These are phyloP conservation scores for Sisor rabdophorus DNA, from an alignment of 2,113 vertebrate genomes.

Conservation along the genomic window DNA sequence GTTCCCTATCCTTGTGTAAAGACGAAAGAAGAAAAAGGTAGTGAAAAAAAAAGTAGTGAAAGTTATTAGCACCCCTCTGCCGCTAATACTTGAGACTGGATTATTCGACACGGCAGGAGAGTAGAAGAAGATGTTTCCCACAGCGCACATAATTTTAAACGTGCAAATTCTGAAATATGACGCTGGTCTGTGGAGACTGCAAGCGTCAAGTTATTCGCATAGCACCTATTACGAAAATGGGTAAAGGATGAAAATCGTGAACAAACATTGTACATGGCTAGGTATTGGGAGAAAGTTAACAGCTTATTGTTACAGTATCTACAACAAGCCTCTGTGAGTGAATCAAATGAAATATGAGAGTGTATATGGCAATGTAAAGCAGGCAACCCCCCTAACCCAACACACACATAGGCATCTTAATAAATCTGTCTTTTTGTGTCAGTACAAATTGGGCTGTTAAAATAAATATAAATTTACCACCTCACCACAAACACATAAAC, in stretches of 20 bases:
- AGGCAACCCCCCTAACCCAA: no score
- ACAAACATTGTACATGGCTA: not conserved
- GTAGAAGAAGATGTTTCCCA: not conserved
- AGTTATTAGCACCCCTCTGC: slow-evolving; percentile 19
- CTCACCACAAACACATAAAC: not conserved
- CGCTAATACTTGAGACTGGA: slow-evolving; percentile 16
- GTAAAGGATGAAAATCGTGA: not conserved
- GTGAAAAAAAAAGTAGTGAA: slow-evolving; percentile 7
- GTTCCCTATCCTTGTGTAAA: not conserved
- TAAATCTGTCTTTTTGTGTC: slow-evolving; percentile 7
- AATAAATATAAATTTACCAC: slow-evolving; percentile 4
- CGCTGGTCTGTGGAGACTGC: not conserved
- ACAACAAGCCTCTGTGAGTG: not conserved
- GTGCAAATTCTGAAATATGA: not conserved
- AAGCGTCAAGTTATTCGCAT: not conserved
- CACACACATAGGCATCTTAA: not conserved
- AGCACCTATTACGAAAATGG: not conserved
- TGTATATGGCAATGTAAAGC: no score
- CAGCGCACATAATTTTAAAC: not conserved
- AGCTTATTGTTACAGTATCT: not conserved
- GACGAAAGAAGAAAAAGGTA: not conserved
- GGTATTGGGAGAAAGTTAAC: not conserved
- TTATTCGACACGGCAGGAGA: slow-evolving; percentile 1
- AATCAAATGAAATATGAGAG: no score
- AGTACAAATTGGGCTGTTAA: not conserved